These are phyloP conservation scores for Mechanitis messenoides DNA, from an alignment of 2,888 invertebrate species.

Conservation along the genomic window DNA sequence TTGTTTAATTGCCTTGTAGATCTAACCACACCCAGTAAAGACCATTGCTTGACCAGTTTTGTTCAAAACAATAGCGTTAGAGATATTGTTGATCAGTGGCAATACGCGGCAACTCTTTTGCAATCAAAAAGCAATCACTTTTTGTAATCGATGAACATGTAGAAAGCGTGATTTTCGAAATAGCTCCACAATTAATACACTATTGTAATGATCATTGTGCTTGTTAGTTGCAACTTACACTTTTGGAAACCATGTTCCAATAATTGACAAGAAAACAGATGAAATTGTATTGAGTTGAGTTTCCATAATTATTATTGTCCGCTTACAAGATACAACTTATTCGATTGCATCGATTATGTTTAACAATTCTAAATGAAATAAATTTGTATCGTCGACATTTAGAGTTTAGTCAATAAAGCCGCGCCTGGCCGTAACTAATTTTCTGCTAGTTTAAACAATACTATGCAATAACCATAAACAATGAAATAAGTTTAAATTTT, in stretches of 20 bases:
- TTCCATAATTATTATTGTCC: conserved; percentile 24
- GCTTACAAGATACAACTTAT: conserved; percentile 25
- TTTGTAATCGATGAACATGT: conserved; percentile 65
- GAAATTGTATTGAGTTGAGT: conserved; percentile 18
- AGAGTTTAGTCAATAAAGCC: conserved; percentile 22
- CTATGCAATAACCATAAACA: conserved; percentile 11
- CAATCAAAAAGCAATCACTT: conserved; percentile 59
- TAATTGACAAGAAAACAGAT: conserved; percentile 19
- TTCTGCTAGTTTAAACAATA: conserved; percentile 17
- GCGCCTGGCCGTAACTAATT: conserved; percentile 20
- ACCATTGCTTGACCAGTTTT: conserved; percentile 55
- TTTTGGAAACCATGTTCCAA: conserved; percentile 17
- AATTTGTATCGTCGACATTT: conserved; percentile 13
- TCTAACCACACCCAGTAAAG: conserved; percentile 33
- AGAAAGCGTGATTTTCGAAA: conserved; percentile 47
- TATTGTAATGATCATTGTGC: conserved; percentile 29
- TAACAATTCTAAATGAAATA: conserved; percentile 23
- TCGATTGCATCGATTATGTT: conserved; percentile 22
- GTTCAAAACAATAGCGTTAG: conserved; percentile 55
- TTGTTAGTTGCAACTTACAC: conserved; percentile 24
- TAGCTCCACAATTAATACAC: conserved; percentile 45
- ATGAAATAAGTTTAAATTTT: conserved; percentile 12
- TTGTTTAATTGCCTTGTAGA: conserved; percentile 17
- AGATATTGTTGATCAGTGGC: conserved; percentile 55
- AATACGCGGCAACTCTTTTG: conserved; percentile 50